A percentile compares a stretch with the other conserved stretches of the same genome.
phyloP scores from a whole-genome alignment of 2,797 vertebrate species.

The Pantherophis vulpinus region DNA sequence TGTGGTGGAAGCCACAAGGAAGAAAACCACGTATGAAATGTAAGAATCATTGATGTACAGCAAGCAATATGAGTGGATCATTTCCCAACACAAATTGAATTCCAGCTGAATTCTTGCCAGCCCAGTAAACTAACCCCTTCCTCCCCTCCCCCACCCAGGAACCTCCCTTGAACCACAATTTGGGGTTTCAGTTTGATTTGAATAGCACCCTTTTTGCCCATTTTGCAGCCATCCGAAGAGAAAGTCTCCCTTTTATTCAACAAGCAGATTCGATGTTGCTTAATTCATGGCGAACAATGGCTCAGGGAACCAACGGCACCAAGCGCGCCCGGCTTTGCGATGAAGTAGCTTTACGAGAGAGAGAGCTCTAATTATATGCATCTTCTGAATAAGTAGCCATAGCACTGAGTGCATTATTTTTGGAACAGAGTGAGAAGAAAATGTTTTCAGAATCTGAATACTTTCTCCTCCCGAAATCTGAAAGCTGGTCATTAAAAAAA shows the following conservation, averaged over 20 bases:
- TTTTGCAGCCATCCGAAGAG: background rate
- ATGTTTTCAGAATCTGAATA: background rate
- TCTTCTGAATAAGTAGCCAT: background rate
- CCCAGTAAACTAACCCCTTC: background rate
- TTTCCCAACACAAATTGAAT: background rate
- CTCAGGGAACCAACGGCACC: background rate
- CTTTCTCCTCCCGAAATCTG: background rate
- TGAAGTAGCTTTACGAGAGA: background rate
- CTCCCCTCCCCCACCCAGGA: background rate
- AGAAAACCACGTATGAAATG: background rate
- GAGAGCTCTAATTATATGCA: background rate
- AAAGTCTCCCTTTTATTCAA: background rate
- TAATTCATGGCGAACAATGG: background rate
- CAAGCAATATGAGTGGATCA: background rate
- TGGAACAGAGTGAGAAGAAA: background rate
- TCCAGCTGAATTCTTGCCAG: background rate
- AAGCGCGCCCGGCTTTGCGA: background rate
- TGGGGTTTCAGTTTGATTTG: background rate
- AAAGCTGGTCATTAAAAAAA: background rate
- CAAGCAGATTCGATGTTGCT: no score
- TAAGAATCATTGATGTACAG: background rate
- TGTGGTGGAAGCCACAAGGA: background rate
- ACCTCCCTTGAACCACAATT: background rate
- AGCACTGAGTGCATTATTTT: constrained; percentile 24
- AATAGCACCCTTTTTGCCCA: background rate